A percentile compares a stretch with the other conserved stretches of the same genome.
Evolutionary conservation across 2,113 vertebrate genomes (phyloP).

Genomic region (Grallaria varia): DNA sequence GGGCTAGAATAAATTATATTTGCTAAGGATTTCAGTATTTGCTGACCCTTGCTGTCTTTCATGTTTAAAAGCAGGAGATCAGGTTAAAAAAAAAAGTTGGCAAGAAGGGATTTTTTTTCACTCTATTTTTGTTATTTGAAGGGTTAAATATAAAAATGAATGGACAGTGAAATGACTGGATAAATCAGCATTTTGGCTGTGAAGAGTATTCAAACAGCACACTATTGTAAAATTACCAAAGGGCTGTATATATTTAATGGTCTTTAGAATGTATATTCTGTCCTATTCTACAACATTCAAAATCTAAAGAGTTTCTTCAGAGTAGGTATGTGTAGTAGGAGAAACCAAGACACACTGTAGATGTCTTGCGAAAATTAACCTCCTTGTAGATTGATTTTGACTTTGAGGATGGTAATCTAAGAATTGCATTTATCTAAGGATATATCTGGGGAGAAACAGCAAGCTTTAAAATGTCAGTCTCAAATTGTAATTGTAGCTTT

Average conservation of each 20-base stretch:
- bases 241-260: neutral
- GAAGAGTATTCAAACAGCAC: neutral
- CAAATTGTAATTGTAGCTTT: neutral
- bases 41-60: neutral
- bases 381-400: neutral
- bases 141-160: neutral
- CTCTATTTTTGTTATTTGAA: neutral
- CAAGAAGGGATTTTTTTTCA: neutral
- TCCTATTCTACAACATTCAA: neutral
- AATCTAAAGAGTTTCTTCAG: neutral
- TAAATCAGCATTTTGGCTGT: neutral
- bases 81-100: neutral
- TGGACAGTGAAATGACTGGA: neutral
- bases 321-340: neutral
- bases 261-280: neutral
- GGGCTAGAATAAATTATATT: neutral
- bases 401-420: neutral
- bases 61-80: neutral
- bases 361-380: neutral
- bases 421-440: neutral
- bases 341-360: neutral
- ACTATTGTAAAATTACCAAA: neutral
- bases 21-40: neutral
- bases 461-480: neutral
- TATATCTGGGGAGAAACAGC: neutral